Base-by-base conservation (phyloP, 2,797 vertebrate genomes). In the Pogonophryne albipinna region DNA sequence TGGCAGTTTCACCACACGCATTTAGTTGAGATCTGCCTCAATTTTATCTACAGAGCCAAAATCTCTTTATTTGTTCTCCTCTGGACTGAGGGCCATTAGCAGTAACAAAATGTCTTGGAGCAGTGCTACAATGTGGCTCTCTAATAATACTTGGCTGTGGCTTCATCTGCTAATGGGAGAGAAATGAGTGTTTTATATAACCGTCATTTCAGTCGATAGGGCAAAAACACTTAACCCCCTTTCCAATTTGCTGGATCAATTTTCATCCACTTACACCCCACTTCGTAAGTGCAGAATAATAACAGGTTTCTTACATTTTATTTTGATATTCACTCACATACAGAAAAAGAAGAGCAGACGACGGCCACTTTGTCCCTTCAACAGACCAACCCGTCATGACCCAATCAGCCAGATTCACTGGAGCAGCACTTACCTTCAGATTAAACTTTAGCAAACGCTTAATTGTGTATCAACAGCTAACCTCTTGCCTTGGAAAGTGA, bases 161-260 rank as follows among this genome's bases (percentile, higher is more conserved):
- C 92, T 95, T 97, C 95, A 96, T 95, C 96, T 95, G 94, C 95
- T 96, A 97, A 97, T 97, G 94, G 94, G 96, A 94, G 95, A 96
- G 94, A 96, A 97, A 97, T 96, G 95, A 97, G 93, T 93, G 94
- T 96, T 95, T 95, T 95, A 95, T 94, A 97, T 95, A 96, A 95
- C 90, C 93, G 93, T 94, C 92, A 93, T 96, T 97, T 96, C 95
- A 95, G 93, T 92, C 94, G 93, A 97, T 97, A 96, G 96, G 95
- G 95, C 95, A 95, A 93, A 96, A 96, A 95, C 97, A 97, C 94
- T 96, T 92, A 89, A 95, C 94, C 95, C 91, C 93, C 95, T 93
- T 94, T 97, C 96, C 96, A 97, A 97, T 98, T 96, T 95, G 95
- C 95, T 94, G 92, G 95, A 96, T 98, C 96, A 96, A 97, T 99